Conservation (phyloP, 2,797 vertebrate genomes). For the Picus viridis region DNA sequence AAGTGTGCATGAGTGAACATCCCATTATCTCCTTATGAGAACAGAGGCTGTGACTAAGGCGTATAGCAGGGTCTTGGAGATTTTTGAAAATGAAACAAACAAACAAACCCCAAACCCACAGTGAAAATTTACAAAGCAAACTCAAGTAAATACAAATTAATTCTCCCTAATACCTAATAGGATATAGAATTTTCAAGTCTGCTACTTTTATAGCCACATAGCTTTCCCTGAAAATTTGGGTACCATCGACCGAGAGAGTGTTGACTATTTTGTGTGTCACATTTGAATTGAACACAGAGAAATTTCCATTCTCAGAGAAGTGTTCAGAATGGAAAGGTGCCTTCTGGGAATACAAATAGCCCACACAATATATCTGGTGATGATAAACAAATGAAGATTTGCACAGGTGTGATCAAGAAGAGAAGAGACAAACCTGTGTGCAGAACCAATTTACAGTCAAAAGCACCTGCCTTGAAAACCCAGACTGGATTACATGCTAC, state of each 20-base stretch:
- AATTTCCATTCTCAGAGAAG: conserved; percentile 23
- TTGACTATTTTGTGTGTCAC: conserved; percentile 33
- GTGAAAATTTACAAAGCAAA: not conserved
- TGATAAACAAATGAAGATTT: conserved; percentile 79
- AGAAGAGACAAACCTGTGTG: conserved; percentile 74
- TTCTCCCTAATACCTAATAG: not conserved
- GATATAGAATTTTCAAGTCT: not conserved
- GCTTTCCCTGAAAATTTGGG: not conserved
- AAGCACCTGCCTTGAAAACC: conserved; percentile 69
- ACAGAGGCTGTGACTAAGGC: not conserved
- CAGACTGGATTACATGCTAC: conserved; percentile 41
- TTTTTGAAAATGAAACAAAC: not conserved
- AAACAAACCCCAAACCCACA: not conserved
- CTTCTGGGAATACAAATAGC: conserved; percentile 76
- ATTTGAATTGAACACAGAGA: conserved; percentile 48
- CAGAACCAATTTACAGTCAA: conserved; percentile 74
- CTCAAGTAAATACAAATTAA: not conserved
- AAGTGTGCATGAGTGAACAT: not conserved
- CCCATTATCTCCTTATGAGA: not conserved
- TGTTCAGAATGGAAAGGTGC: conserved; percentile 63
- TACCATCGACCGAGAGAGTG: not conserved
- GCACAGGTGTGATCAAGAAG: conserved; percentile 78
- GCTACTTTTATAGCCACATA: not conserved
- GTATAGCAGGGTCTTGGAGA: not conserved
- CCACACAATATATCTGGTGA: conserved; percentile 60